Conservation (phyloP, 2,113 vertebrate genomes). For the Datnioides undecimradiatus region DNA sequence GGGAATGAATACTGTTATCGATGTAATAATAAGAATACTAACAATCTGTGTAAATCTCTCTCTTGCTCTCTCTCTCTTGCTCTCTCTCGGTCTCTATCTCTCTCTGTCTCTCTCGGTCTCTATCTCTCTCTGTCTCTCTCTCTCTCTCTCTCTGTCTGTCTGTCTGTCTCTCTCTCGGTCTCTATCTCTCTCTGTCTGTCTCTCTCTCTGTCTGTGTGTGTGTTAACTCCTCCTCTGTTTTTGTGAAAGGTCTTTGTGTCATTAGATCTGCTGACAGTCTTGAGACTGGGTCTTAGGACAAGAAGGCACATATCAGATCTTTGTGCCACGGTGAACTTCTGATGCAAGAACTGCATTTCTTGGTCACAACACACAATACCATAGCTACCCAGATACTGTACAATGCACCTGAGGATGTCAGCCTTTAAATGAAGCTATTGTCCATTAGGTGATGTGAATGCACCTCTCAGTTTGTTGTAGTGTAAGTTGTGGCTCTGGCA, state of each 20-base stretch:
- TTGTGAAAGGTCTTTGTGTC: slow-evolving; percentile 27
- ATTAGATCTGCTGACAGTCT: slow-evolving; percentile 66
- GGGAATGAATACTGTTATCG: neutral
- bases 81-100: neutral
- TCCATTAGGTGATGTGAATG: neutral
- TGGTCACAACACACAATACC: neutral
- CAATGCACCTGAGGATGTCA: neutral
- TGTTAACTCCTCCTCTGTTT: neutral
- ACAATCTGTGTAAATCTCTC: neutral
- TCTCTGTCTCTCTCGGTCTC: slow-evolving; percentile 7
- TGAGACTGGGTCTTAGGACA: slow-evolving; percentile 24
- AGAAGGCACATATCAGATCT: neutral
- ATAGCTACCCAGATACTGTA: neutral
- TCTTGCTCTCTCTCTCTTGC: neutral
- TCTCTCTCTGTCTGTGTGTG: slow-evolving; percentile 10
- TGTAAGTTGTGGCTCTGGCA: neutral
- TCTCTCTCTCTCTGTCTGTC: neutral
- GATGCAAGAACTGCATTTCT: neutral
- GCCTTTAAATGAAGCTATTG: neutral
- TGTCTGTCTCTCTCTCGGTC: neutral
- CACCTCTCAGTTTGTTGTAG: neutral
- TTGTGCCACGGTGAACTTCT: slow-evolving; percentile 5
- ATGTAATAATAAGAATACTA: neutral
- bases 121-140: neutral
- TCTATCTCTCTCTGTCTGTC: neutral